These are phyloP conservation scores for Platyrinchus mystaceus DNA, from an alignment of 2,797 vertebrate genomes.

Conservation along the genomic window DNA sequence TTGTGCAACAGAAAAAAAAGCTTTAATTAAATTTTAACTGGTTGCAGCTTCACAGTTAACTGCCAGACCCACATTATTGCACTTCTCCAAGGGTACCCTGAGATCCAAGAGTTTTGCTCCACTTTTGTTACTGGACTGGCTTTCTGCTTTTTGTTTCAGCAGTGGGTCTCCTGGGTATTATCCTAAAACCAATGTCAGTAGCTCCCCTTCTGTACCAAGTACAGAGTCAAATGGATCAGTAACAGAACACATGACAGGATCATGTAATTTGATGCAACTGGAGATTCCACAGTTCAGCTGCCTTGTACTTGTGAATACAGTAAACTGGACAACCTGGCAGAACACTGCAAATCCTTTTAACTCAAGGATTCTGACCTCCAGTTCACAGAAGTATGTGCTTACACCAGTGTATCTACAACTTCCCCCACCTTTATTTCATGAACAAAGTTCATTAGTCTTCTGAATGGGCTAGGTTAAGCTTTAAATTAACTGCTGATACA, in stretches of 20 bases:
- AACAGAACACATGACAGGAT: not conserved
- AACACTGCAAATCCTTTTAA: not conserved
- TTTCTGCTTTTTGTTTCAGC: not conserved
- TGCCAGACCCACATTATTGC: not conserved
- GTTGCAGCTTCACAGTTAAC: not conserved
- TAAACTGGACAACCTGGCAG: not conserved
- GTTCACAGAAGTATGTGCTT: not conserved
- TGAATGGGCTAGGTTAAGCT: not conserved
- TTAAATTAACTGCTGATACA: not conserved
- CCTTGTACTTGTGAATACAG: not conserved
- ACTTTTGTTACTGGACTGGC: not conserved
- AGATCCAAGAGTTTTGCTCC: not conserved
- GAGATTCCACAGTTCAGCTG: not conserved
- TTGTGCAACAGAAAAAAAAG: not conserved
- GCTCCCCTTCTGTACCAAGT: not conserved
- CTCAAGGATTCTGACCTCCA: constrained; percentile 22
- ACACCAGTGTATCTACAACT: not conserved
- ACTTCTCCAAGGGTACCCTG: not conserved
- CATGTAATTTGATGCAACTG: not conserved
- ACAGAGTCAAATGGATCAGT: not conserved
- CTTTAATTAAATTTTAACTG: not conserved
- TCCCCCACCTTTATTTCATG: not conserved
- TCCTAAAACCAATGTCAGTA: not conserved
- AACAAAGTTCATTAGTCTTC: constrained; percentile 10
- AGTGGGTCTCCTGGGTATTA: not conserved